Conservation (phyloP, 2,888 invertebrate genomes). For the Choristoneura rosaceana region DNA sequence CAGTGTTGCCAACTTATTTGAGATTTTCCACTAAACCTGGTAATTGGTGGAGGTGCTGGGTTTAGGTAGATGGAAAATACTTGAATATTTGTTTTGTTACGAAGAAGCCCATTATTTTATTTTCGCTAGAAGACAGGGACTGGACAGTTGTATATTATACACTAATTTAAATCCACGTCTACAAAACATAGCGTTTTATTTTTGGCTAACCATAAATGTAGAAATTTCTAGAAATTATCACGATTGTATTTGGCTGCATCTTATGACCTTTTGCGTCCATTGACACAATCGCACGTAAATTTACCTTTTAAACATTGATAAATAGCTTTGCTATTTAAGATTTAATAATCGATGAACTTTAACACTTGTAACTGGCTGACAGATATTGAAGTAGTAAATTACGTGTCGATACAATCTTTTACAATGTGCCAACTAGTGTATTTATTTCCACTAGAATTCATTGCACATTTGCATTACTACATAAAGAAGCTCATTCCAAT, state of each 20-base stretch:
- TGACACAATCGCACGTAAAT: neutral
- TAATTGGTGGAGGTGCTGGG: too few species aligned
- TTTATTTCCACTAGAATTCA: constrained; percentile 16
- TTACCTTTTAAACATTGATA: constrained; percentile 31
- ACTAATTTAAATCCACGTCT: too few species aligned
- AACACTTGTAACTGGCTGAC: constrained; percentile 32
- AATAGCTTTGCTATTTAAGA: constrained; percentile 24
- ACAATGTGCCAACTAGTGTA: constrained; percentile 17
- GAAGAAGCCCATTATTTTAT: too few species aligned
- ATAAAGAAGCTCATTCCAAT: constrained; percentile 32
- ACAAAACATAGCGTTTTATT: too few species aligned
- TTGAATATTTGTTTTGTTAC: too few species aligned
- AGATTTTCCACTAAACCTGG: neutral
- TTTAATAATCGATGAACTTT: constrained; percentile 39
- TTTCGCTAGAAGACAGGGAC: too few species aligned
- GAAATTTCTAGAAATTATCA: too few species aligned
- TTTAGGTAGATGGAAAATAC: too few species aligned
- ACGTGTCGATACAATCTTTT: constrained; percentile 29
- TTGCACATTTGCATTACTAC: constrained; percentile 29
- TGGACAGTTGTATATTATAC: too few species aligned
- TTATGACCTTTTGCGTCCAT: neutral
- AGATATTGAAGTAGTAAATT: constrained; percentile 29
- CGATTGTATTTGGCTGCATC: neutral
- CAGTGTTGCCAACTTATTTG: too few species aligned
- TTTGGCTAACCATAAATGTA: too few species aligned